Percentiles rank a stretch among this genome's conserved stretches.
Evolutionary conservation across 1,140 invertebrate species (phyloP).

Genomic region (Lutraria rhynchaena): DNA sequence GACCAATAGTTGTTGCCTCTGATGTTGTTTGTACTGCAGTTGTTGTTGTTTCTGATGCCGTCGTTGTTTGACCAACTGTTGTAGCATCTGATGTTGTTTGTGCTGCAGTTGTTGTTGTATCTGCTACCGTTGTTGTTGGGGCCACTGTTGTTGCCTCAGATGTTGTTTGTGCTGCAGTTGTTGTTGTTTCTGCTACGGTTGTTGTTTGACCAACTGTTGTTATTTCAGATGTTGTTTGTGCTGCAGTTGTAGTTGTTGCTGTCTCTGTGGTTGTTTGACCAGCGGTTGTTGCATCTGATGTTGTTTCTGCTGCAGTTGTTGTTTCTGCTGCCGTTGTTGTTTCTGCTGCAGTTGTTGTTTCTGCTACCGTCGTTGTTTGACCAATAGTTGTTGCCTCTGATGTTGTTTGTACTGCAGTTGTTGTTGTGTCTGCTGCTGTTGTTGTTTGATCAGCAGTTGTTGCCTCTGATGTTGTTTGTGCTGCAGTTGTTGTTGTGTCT

Average conservation of each 20-base stretch:
- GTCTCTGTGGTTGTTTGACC: not conserved
- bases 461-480: not conserved
- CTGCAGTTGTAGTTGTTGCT: constrained; percentile 3
- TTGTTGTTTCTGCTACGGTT: not conserved
- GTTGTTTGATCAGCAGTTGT: constrained; percentile 1
- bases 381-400: too few species aligned
- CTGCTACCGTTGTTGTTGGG: not conserved
- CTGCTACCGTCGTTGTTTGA: not conserved
- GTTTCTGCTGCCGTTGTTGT: not conserved
- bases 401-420: constrained; percentile 7
- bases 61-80: not conserved
- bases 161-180: not conserved
- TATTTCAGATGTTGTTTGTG: not conserved
- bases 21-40: constrained; percentile 8
- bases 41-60: constrained; percentile 7
- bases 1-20: not conserved
- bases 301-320: not conserved
- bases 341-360: constrained; percentile 14
- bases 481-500: constrained; percentile 18
- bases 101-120: not conserved
- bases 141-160: not conserved
- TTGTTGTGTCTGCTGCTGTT: constrained; percentile 1
- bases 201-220: not conserved
- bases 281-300: constrained; percentile 7
- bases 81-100: not conserved